A percentile compares a stretch with the other conserved stretches of the same genome.
Evolutionary conservation across 1,140 invertebrate genomes (phyloP).

Genomic region (Saxidomus purpurata): DNA sequence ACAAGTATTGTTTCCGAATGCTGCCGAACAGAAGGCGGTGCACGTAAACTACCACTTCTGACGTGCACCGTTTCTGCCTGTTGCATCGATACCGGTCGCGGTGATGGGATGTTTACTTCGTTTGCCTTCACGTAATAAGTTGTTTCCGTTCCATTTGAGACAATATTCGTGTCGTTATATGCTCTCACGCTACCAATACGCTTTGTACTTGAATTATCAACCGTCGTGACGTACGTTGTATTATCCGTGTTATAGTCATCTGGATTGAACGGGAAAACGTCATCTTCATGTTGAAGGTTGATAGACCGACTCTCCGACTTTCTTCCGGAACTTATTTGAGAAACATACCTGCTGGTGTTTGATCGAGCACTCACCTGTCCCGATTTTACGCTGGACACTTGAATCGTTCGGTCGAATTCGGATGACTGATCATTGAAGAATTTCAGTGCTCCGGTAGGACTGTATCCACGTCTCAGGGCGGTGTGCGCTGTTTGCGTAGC

Average conservation of each 20-base stretch:
- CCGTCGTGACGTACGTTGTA: not conserved
- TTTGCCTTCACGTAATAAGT: conserved; percentile 42
- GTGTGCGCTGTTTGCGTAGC: conserved; percentile 71
- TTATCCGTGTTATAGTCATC: not conserved
- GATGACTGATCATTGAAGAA: conserved; percentile 53
- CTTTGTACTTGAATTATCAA: not conserved
- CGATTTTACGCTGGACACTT: not conserved
- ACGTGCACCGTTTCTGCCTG: conserved; percentile 11
- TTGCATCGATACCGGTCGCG: not conserved
- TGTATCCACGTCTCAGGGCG: conserved; percentile 47
- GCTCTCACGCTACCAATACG: not conserved
- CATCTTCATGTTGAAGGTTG: not conserved
- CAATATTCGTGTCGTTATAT: conserved; percentile 1
- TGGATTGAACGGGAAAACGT: conserved; percentile 8
- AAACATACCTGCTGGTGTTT: not conserved
- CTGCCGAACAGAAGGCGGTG: not conserved
- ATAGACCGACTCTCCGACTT: not conserved
- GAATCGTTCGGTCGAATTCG: conserved; percentile 42
- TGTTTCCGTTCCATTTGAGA: not conserved
- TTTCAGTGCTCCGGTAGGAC: conserved; percentile 29
- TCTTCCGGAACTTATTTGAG: not conserved
- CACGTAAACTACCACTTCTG: not conserved
- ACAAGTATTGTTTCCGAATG: not conserved
- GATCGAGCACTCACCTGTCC: not conserved
- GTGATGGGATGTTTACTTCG: not conserved